phyloP scores from a whole-genome alignment of 2,888 invertebrate species.

The Catonia carolina region DNA sequence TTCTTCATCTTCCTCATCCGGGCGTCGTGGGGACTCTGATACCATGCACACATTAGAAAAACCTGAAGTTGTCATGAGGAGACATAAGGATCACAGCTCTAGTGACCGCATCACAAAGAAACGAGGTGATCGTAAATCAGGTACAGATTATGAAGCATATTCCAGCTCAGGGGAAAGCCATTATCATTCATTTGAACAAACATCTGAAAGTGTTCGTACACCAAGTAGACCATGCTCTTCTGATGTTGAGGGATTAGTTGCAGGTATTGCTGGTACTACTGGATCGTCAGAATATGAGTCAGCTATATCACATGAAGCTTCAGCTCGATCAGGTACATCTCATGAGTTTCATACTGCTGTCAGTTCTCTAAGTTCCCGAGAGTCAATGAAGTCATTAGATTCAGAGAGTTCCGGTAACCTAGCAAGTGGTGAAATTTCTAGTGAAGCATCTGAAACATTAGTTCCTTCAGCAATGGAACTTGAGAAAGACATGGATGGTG shows the following conservation, averaged over 20 bases:
- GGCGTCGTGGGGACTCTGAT: conserved; percentile 40
- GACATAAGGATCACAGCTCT: conserved; percentile 35
- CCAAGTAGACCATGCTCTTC: conserved; percentile 77
- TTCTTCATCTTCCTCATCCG: conserved; percentile 41
- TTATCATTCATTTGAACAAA: conserved; percentile 80
- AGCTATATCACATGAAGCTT: conserved; percentile 68
- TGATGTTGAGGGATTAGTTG: conserved; percentile 69
- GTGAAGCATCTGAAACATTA: conserved; percentile 85
- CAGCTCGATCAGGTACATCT: conserved; percentile 66
- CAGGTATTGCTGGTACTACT: conserved; percentile 51
- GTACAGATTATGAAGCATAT: conserved; percentile 70
- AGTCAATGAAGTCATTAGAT: conserved; percentile 83
- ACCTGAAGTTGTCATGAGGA: conserved; percentile 41
- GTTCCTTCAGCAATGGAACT: conserved; percentile 83
- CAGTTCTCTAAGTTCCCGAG: conserved; percentile 79
- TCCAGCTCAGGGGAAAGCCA: conserved; percentile 86
- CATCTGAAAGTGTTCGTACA: conserved; percentile 50
- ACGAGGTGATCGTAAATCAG: conserved; percentile 58
- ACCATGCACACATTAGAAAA: conserved; percentile 37
- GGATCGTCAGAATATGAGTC: conserved; percentile 73
- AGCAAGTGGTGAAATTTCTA: conserved; percentile 76
- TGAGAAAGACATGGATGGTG: conserved; percentile 63
- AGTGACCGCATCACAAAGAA: conserved; percentile 21
- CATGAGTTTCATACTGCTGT: conserved; percentile 82
- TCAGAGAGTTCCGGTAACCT: conserved; percentile 85